A percentile compares a stretch with the other conserved stretches of the same genome.
Evolutionary conservation across 2,113 vertebrate genomes (phyloP).

Genomic region (Strix aluco): DNA sequence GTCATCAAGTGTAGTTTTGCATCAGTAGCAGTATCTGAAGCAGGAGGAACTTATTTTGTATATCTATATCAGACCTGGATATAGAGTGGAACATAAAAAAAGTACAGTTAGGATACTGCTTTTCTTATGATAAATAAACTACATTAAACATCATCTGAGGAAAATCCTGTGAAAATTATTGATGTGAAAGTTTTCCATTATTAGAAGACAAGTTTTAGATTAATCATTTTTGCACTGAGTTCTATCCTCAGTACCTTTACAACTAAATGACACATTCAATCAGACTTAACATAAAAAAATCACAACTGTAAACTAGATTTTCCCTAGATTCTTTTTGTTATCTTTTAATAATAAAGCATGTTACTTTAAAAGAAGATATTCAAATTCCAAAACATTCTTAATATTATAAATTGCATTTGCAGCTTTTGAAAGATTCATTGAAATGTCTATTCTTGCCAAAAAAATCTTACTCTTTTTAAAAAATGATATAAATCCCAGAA

Average conservation of each 20-base stretch:
- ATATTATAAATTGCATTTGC: neutral
- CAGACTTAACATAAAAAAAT: neutral
- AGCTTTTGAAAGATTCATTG: neutral
- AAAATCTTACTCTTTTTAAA: neutral
- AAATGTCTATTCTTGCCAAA: neutral
- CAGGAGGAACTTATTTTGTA: neutral
- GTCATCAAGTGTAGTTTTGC: neutral
- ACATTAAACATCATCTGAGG: neutral
- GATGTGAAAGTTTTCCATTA: neutral
- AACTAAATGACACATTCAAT: neutral
- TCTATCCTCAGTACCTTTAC: neutral
- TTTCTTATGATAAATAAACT: neutral
- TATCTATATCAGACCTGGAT: neutral
- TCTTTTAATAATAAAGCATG: neutral
- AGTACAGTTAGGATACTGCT: rapidly evolving
- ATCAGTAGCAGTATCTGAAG: neutral
- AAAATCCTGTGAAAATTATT: neutral
- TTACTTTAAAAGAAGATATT: neutral
- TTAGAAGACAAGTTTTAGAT: neutral
- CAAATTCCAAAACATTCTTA: neutral
- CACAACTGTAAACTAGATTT: neutral
- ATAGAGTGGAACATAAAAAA: neutral
- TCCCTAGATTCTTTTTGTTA: neutral
- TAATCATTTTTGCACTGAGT: neutral
- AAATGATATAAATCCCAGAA: neutral